Percentiles rank a stretch among this genome's conserved stretches.
Evolutionary conservation across 2,888 invertebrate species (phyloP).

Genomic region (Leucoma salicis): DNA sequence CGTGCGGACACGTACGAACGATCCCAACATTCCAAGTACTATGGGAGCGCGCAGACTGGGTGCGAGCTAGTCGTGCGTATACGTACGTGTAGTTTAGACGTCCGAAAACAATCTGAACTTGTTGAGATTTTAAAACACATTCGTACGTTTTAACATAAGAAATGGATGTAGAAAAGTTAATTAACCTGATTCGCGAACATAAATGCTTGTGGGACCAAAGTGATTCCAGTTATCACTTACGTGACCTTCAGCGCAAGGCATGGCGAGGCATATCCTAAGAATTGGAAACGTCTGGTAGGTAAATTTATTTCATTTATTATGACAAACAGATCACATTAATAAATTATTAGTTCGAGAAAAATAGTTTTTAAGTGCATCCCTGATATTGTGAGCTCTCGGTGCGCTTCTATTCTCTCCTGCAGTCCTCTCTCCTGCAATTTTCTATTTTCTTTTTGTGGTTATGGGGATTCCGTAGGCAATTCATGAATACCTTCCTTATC

Average conservation of each 20-base stretch:
- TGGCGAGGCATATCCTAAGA: slow-evolving; percentile 13
- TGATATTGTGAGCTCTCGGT: slow-evolving; percentile 12
- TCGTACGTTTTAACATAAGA: slow-evolving; percentile 2
- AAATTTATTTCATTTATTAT: not conserved
- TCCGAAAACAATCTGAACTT: slow-evolving; percentile 9
- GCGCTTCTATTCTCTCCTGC: slow-evolving; percentile 8
- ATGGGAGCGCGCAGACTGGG: too few species aligned
- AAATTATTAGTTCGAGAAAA: slow-evolving; percentile 1
- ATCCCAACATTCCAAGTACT: slow-evolving; percentile 5
- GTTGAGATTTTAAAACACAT: slow-evolving; percentile 5
- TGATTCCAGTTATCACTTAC: slow-evolving; percentile 14
- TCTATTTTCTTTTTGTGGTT: slow-evolving; percentile 11
- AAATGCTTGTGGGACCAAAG: slow-evolving; percentile 17
- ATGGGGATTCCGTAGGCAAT: slow-evolving; percentile 10
- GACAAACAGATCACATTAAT: too few species aligned
- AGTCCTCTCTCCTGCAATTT: too few species aligned
- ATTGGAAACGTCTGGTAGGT: slow-evolving; percentile 8
- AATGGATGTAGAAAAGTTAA: too few species aligned
- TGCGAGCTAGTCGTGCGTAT: slow-evolving; percentile 13
- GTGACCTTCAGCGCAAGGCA: slow-evolving; percentile 6
- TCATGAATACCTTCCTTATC: slow-evolving; percentile 12
- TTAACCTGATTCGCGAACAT: slow-evolving; percentile 4
- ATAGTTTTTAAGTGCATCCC: slow-evolving; percentile 10
- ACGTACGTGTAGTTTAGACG: slow-evolving; percentile 11
- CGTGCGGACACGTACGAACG: too few species aligned